Evolutionary conservation across 2,888 invertebrate genomes (phyloP), one percentile per base, ranked within the genome.

Genomic region (Eupithecia abbreviata): DNA sequence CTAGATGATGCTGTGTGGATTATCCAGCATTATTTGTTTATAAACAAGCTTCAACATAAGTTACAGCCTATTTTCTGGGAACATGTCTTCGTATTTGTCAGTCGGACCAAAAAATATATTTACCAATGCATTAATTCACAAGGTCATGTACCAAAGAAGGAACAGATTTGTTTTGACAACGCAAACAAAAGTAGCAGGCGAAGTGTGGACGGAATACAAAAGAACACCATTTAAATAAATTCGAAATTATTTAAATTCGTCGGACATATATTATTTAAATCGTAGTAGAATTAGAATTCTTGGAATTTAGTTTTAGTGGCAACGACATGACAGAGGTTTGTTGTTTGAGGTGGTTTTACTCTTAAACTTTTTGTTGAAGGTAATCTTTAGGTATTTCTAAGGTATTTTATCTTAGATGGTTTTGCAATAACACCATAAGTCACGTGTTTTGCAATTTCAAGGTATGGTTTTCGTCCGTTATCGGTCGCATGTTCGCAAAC

Each of bases 81-180:
- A 18, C 18, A 30, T 2, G 30, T 30, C 0, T 62, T 30, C 2
- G 0, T 30, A 2, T 30, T 62, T 3, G 9, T 9, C 2, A 12
- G 10, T 4, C 62, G 9, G 7, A n/a, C n/a, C n/a, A 71, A 67
- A 49, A 30, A 67, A 18, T 66, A 73, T 74, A 78, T 78, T 80
- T 80, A 78, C 79, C 65, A 66, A 47, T 77, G 68, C 75, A 78
- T 79, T 80, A 79, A 78, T 71, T 72, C 12, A 72, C 76, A 79
- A 80, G 82, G 82, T 58, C 72, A 76, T 74, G 73, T 76, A 66
- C 77, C 47, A 74, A 74, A 77, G 62, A 71, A 55, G 67, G 67
- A n/a, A 68, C n/a, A 10, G 67, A 68, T 68, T 68, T 43, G 67
- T 68, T 68, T n/a, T 74, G 67, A 49, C 68, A 47, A 75, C 68